These are phyloP conservation scores for Cuniculus paca DNA, from an alignment of 2,797 vertebrate species.

Conservation along the genomic window DNA sequence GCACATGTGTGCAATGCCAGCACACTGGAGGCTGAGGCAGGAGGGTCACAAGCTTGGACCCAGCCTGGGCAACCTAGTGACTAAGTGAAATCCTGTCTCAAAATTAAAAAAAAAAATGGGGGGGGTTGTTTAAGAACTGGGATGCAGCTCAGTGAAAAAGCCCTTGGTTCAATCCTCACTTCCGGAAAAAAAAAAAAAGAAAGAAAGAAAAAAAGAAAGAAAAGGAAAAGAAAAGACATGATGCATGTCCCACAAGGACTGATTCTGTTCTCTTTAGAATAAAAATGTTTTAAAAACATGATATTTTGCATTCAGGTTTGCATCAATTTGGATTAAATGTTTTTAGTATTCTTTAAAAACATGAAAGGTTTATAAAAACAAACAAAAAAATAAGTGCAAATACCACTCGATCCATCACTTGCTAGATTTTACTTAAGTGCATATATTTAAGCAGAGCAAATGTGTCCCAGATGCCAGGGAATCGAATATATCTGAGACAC, in stretches of 20 bases:
- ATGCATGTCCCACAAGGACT: not conserved
- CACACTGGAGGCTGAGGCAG: not conserved
- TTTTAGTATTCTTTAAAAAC: not conserved
- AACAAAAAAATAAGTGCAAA: not conserved
- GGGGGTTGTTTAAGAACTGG: not conserved
- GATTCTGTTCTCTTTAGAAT: not conserved
- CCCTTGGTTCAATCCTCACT: not conserved
- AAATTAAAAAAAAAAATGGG: not conserved
- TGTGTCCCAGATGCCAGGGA: slow-evolving; percentile 20
- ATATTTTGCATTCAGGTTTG: not conserved
- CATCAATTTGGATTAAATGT: not conserved
- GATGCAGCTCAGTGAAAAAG: not conserved
- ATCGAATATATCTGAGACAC: not conserved
- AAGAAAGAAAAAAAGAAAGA: not conserved
- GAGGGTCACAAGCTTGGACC: not conserved
- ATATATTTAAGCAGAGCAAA: not conserved
- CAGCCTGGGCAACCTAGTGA: not conserved
- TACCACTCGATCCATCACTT: not conserved
- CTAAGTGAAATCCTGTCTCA: not conserved
- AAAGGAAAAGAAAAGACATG: no score
- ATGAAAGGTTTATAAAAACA: slow-evolving; percentile 5
- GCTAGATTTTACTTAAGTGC: slow-evolving; percentile 33
- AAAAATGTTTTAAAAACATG: not conserved
- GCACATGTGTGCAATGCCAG: not conserved
- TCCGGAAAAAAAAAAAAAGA: not conserved